phyloP scores from a whole-genome alignment of 1,140 invertebrate species.

The Goniozus legneri region DNA sequence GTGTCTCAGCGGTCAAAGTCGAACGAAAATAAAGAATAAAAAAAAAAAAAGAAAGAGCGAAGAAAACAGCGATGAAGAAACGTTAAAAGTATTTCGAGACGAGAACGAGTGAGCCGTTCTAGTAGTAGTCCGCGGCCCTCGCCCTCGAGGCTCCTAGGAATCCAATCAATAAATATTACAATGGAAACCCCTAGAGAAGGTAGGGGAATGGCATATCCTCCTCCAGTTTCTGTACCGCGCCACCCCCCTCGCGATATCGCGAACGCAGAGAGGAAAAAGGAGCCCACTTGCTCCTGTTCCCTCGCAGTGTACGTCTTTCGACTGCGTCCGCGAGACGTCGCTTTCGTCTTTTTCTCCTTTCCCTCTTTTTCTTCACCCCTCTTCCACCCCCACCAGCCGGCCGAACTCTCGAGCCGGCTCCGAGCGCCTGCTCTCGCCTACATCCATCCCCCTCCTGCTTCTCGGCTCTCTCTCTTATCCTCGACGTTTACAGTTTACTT shows the following conservation, averaged over 20 bases:
- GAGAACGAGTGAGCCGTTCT: neutral
- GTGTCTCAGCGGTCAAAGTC: too few relatives aligned
- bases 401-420: conserved; percentile 13
- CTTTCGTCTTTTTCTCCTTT: conserved; percentile 16
- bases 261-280: conserved; percentile 30
- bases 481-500: conserved; percentile 53
- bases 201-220: conserved; percentile 33
- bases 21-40: too few relatives aligned
- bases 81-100: too few relatives aligned
- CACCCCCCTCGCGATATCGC: conserved; percentile 12
- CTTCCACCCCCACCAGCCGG: conserved; percentile 8
- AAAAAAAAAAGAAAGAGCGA: too few relatives aligned
- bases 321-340: conserved; percentile 27
- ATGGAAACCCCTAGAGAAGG: conserved; percentile 46
- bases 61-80: too few relatives aligned
- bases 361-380: conserved; percentile 3
- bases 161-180: conserved; percentile 58
- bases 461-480: conserved; percentile 27
- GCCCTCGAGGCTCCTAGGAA: conserved; percentile 41
- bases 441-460: conserved; percentile 10
- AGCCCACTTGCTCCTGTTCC: conserved; percentile 29
- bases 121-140: conserved; percentile 22
- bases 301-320: conserved; percentile 14
- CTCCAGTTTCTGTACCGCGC: conserved; percentile 7
- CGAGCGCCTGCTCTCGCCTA: conserved; percentile 16